Evolutionary conservation across 2,113 vertebrate genomes (phyloP).

Genomic region (Plestiodon gilberti): DNA sequence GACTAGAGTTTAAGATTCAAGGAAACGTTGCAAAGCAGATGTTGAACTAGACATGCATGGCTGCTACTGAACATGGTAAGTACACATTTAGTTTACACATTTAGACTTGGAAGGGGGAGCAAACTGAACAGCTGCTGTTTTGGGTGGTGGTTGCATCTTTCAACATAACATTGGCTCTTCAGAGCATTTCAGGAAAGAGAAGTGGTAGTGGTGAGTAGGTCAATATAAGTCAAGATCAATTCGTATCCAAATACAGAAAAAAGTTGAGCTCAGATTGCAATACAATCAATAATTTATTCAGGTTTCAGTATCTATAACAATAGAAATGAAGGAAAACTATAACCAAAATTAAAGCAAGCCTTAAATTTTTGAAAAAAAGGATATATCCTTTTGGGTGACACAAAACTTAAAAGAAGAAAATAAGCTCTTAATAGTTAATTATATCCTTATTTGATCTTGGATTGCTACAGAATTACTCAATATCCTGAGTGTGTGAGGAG

Average conservation of each 20-base stretch:
- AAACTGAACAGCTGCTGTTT: not conserved
- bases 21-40: not conserved
- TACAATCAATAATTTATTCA: not conserved
- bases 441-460: too few species aligned
- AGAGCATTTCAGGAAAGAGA: not conserved
- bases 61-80: not conserved
- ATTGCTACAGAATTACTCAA: too few species aligned
- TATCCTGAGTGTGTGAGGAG: too few species aligned
- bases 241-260: not conserved
- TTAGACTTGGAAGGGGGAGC: not conserved
- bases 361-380: too few species aligned
- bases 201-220: not conserved
- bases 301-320: too few species aligned
- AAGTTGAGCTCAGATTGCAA: not conserved
- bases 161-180: not conserved
- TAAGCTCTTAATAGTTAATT: too few species aligned
- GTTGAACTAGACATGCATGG: too few species aligned
- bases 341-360: too few species aligned
- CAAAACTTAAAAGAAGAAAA: too few species aligned
- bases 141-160: not conserved
- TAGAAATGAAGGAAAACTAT: too few species aligned
- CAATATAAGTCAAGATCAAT: not conserved
- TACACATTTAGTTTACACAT: not conserved
- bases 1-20: not conserved
- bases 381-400: too few species aligned